phyloP scores from a whole-genome alignment of 2,797 vertebrate species.

The Oophaga sylvatica region DNA sequence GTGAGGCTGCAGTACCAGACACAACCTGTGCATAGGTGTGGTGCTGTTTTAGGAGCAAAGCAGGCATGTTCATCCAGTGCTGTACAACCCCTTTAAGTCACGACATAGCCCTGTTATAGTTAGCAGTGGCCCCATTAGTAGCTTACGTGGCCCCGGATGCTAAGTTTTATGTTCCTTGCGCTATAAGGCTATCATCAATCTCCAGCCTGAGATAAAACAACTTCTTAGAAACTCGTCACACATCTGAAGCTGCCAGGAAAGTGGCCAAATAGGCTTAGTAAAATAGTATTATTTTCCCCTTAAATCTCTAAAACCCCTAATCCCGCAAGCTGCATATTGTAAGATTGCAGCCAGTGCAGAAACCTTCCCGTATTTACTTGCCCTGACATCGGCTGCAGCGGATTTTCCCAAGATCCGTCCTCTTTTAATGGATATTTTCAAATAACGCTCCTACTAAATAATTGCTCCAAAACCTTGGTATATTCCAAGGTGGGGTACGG shows the following conservation, averaged over 20 bases:
- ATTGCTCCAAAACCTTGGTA: neutral
- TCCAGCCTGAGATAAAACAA: constrained; percentile 27
- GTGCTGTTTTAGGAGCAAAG: too few species aligned
- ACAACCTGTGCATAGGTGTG: too few species aligned
- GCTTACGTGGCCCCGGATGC: neutral
- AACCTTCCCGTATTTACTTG: constrained; percentile 17
- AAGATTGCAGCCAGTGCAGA: constrained; percentile 16
- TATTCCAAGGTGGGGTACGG: neutral
- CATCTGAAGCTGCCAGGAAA: neutral
- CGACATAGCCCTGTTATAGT: neutral
- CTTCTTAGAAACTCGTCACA: constrained; percentile 43
- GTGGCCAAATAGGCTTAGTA: constrained; percentile 47
- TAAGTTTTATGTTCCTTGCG: neutral
- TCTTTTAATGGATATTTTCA: neutral
- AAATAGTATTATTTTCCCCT: constrained; percentile 53
- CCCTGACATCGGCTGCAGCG: neutral
- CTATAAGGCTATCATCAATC: neutral
- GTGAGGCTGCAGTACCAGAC: too few species aligned
- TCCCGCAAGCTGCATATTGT: constrained; percentile 30
- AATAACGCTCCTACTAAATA: neutral
- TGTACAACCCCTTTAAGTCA: too few species aligned
- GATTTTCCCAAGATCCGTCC: neutral
- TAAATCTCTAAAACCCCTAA: constrained; percentile 48
- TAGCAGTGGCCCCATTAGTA: neutral
- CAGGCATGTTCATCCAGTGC: too few species aligned